Conservation (phyloP, 2,888 invertebrate species). For the Bombylius major region DNA sequence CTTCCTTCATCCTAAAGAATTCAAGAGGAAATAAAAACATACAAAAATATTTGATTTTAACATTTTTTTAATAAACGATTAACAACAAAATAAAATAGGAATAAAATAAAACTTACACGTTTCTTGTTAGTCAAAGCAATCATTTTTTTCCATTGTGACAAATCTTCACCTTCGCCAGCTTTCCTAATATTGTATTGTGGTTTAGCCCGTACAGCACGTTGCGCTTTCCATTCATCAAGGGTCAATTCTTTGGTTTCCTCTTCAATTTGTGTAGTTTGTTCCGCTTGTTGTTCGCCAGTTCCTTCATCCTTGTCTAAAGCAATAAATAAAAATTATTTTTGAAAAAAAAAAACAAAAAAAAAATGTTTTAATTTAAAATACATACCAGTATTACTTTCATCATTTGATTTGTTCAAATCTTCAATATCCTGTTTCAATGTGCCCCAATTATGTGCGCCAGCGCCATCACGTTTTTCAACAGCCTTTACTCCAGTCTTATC, state of each 20-base stretch:
- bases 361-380: neutral
- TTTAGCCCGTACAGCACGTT: slow-evolving; percentile 65
- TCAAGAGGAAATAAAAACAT: neutral
- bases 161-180: slow-evolving; percentile 87
- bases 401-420: slow-evolving; percentile 31
- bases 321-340: slow-evolving; percentile 2
- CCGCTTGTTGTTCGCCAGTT: slow-evolving; percentile 30
- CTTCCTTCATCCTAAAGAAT: slow-evolving; percentile 48
- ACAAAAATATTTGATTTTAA: neutral
- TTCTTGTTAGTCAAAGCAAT: slow-evolving; percentile 65
- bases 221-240: slow-evolving; percentile 87
- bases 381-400: slow-evolving; percentile 14
- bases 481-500: slow-evolving; percentile 91
- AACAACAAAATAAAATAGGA: neutral
- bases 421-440: slow-evolving; percentile 83
- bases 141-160: slow-evolving; percentile 86
- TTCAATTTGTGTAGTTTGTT: slow-evolving; percentile 38
- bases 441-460: slow-evolving; percentile 93
- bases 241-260: slow-evolving; percentile 80
- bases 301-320: slow-evolving; percentile 30
- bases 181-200: slow-evolving; percentile 85
- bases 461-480: slow-evolving; percentile 88
- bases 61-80: neutral
- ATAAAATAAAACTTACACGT: slow-evolving; percentile 38
- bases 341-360: slow-evolving; percentile 8